Conservation (phyloP, 2,888 invertebrate genomes). For the Cristatella mucedo region DNA sequence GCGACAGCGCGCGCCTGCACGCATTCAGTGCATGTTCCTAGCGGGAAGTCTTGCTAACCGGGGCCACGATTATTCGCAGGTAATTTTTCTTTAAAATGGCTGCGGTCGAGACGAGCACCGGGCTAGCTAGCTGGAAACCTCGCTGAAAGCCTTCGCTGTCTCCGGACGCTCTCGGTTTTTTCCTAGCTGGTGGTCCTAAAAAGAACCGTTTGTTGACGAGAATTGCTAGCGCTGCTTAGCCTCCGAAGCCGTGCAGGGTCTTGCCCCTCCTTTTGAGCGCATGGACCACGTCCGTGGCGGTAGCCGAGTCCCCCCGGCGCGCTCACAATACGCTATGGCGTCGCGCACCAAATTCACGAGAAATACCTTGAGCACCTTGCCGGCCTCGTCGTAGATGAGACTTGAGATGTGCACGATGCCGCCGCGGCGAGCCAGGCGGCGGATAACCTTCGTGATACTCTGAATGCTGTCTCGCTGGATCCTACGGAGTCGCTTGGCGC, state of each 20-base stretch:
- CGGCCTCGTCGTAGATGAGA: constrained; percentile 61
- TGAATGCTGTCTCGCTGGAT: constrained; percentile 60
- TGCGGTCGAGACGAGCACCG: no score
- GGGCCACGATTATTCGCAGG: no score
- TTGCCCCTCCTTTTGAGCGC: constrained; percentile 64
- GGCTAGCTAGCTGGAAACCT: no score
- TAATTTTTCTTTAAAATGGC: no score
- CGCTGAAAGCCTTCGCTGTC: no score
- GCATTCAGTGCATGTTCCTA: no score
- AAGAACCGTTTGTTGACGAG: constrained; percentile 15
- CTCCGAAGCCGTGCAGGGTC: constrained; percentile 64
- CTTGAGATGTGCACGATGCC: constrained; percentile 52
- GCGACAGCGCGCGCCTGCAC: no score
- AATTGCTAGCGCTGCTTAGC: constrained; percentile 32
- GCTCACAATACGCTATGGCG: constrained; percentile 70
- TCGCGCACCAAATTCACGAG: constrained; percentile 66
- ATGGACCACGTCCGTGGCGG: constrained; percentile 72
- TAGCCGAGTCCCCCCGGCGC: constrained; percentile 70
- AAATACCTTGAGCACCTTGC: constrained; percentile 62
- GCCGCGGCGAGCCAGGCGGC: constrained; percentile 55
- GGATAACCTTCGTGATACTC: constrained; percentile 59
- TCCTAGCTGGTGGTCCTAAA: constrained; percentile 18
- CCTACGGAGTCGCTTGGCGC: constrained; percentile 66
- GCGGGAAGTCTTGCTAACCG: no score
- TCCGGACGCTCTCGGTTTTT: no score